Conservation (phyloP, 2,113 vertebrate species). For the Oxygymnocypris stewartii region DNA sequence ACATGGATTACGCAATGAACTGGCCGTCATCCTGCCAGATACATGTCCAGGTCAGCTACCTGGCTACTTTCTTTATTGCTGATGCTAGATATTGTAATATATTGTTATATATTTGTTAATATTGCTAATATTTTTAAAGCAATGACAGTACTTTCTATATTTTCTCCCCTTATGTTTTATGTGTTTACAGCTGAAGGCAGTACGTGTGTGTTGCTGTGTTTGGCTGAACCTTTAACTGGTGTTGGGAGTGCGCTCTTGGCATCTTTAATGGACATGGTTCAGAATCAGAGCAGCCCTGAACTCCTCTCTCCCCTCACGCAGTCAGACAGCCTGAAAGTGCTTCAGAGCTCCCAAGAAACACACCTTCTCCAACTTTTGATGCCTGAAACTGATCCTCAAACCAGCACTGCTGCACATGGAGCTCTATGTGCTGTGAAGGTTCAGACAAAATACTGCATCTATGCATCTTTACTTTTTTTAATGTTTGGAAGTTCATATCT, state of each 20-base stretch:
- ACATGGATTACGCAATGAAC: slow-evolving; percentile 31
- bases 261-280: slow-evolving; percentile 72
- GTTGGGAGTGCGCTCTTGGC: slow-evolving; percentile 68
- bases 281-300: slow-evolving; percentile 46
- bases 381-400: slow-evolving; percentile 25
- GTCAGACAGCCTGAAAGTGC: slow-evolving; percentile 61
- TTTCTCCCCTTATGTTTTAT: background rate
- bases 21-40: slow-evolving; percentile 36
- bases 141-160: background rate
- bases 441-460: background rate
- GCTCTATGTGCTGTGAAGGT: slow-evolving; percentile 31
- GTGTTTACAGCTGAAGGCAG: slow-evolving; percentile 61
- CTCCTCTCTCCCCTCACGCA: slow-evolving; percentile 53
- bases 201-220: slow-evolving; percentile 68
- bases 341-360: slow-evolving; percentile 60
- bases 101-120: background rate
- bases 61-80: background rate
- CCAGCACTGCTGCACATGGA: background rate
- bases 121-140: no score
- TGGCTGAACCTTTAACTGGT: slow-evolving; percentile 61
- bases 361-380: slow-evolving; percentile 61
- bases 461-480: background rate
- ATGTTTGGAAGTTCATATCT: background rate
- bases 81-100: background rate
- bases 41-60: slow-evolving; percentile 40